Percentiles rank a stretch among this genome's conserved stretches.
Evolutionary conservation across 2,113 vertebrate genomes (phyloP).

Genomic region (Rhipidura dahli): DNA sequence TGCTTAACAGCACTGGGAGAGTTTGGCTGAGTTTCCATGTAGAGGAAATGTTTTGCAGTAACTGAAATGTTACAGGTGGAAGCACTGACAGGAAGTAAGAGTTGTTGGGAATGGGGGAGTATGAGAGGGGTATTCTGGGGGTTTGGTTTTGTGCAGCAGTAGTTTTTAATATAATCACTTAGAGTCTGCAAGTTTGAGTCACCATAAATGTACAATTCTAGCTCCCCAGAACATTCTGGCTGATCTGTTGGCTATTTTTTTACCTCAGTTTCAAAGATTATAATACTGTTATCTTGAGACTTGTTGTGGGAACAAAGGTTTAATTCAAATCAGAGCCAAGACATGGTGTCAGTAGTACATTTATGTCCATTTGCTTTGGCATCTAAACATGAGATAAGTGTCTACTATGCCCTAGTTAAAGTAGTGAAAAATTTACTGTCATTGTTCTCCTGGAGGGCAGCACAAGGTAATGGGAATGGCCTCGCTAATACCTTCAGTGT

Average conservation of each 20-base stretch:
- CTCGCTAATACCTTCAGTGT: background rate
- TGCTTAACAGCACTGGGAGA: background rate
- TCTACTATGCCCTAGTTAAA: background rate
- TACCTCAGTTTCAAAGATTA: background rate
- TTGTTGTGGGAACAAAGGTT: background rate
- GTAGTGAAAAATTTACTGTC: background rate
- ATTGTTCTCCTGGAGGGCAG: background rate
- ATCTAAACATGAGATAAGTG: background rate
- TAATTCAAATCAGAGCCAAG: background rate
- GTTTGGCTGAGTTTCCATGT: background rate
- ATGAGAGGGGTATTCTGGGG: background rate
- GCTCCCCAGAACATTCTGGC: background rate
- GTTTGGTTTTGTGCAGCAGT: background rate
- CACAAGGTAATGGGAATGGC: background rate
- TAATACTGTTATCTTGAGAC: background rate
- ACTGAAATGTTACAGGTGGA: background rate
- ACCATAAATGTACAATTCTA: background rate
- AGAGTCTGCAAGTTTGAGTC: background rate
- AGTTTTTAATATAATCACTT: background rate
- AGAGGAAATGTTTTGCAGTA: background rate
- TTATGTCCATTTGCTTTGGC: background rate
- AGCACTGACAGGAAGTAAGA: background rate
- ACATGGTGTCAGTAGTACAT: background rate
- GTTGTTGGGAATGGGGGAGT: background rate
- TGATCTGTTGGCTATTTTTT: background rate